A percentile compares a stretch with the other conserved stretches of the same genome.
These are phyloP conservation scores for Xylota sylvarum DNA, from an alignment of 2,888 invertebrate species.

Conservation along the genomic window DNA sequence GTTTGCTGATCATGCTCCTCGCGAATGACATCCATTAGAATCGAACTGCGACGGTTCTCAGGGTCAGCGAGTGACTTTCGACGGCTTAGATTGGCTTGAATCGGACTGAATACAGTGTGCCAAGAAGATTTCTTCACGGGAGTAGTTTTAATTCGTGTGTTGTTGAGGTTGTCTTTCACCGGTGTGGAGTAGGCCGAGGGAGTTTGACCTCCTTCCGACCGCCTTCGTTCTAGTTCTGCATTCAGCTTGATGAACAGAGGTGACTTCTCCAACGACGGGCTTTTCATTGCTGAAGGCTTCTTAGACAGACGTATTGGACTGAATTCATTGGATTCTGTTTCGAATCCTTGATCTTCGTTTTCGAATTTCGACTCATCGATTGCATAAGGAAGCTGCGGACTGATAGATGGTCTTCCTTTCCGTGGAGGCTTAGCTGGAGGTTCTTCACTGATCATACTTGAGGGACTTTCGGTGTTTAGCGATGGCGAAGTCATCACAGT, in stretches of 20 bases:
- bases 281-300: conserved; percentile 6
- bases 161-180: conserved; percentile 72
- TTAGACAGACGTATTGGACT: conserved; percentile 79
- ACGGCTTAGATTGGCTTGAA: conserved; percentile 13
- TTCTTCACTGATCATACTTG: conserved; percentile 29
- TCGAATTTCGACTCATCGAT: conserved; percentile 52
- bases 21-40: conserved; percentile 82
- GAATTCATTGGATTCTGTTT: conserved; percentile 81
- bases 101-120: conserved; percentile 64
- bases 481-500: conserved; percentile 82
- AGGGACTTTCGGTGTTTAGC: conserved; percentile 79
- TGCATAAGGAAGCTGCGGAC: conserved; percentile 1
- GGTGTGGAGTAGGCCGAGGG: conserved; percentile 81
- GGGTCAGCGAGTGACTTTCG: conserved; percentile 66
- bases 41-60: conserved; percentile 80
- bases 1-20: conserved; percentile 79
- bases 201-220: conserved; percentile 52
- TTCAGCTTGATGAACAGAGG: conserved; percentile 63
- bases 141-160: neutral
- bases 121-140: conserved; percentile 51
- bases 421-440: conserved; percentile 47
- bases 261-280: conserved; percentile 28
- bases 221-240: conserved; percentile 34
- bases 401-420: neutral
- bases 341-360: conserved; percentile 82